These are phyloP conservation scores for Orthosia incerta DNA, from an alignment of 2,888 invertebrate genomes.

Conservation along the genomic window DNA sequence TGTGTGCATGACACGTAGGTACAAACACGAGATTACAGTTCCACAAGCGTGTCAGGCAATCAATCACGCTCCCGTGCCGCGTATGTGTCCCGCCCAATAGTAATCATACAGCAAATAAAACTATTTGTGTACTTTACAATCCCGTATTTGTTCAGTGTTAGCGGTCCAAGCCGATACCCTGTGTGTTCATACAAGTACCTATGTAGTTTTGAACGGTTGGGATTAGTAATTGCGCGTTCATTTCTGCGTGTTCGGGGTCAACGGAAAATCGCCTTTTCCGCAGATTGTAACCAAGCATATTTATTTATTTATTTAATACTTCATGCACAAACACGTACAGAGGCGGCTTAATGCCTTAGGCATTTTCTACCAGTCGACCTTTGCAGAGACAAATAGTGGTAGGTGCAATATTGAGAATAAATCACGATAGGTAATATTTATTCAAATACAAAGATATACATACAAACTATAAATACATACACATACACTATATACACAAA, in stretches of 20 bases:
- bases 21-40: conserved; percentile 51
- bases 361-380: no score
- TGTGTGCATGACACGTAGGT: conserved; percentile 24
- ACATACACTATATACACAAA: no score
- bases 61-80: conserved; percentile 57
- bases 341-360: no score
- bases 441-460: no score
- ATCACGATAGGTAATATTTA: no score
- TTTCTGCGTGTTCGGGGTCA: conserved; percentile 13
- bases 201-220: conserved; percentile 32
- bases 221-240: conserved; percentile 17
- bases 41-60: conserved; percentile 61
- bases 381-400: no score
- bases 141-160: conserved; percentile 52
- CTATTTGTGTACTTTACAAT: conserved; percentile 51
- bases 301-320: not conserved
- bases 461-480: no score
- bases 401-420: no score
- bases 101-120: conserved; percentile 60
- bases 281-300: conserved; percentile 22
- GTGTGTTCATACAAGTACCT: conserved; percentile 28
- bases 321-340: no score
- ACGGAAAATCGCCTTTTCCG: conserved; percentile 6
- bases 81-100: conserved; percentile 49
- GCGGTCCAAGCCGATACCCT: conserved; percentile 27